Percentiles rank a stretch among this genome's conserved stretches.
phyloP scores from a whole-genome alignment of 1,140 invertebrate species.

The Drosophila chauvacae region DNA sequence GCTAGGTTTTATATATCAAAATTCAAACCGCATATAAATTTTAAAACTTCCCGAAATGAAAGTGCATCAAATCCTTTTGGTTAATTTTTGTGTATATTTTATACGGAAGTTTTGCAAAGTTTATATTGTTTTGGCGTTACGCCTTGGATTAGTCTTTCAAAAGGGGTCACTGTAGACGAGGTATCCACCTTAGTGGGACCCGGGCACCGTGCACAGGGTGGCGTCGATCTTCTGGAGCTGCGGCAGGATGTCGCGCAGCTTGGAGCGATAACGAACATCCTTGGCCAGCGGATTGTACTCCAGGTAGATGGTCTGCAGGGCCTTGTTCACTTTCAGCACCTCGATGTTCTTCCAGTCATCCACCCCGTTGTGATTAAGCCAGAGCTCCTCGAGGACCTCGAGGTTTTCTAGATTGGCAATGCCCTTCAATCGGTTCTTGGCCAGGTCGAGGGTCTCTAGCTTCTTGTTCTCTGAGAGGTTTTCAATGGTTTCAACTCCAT shows the following conservation, averaged over 20 bases:
- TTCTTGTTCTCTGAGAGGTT: conserved; percentile 89
- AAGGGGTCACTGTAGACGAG: conserved; percentile 14
- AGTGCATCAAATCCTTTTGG: background rate
- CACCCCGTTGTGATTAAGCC: conserved; percentile 97
- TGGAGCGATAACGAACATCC: conserved; percentile 95
- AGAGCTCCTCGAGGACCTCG: conserved; percentile 93
- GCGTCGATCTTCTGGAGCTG: conserved; percentile 97
- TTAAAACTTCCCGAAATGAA: background rate
- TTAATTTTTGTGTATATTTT: conserved; percentile 31
- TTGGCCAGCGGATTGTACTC: conserved; percentile 95
- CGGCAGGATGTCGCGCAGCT: conserved; percentile 95
- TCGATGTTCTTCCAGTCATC: conserved; percentile 94
- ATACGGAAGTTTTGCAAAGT: conserved; percentile 33
- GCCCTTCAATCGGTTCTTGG: conserved; percentile 93
- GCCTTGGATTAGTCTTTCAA: conserved; percentile 33
- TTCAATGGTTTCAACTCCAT: conserved; percentile 93
- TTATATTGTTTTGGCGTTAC: conserved; percentile 24
- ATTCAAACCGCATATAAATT: background rate
- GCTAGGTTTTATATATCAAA: background rate
- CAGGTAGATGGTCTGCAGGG: conserved; percentile 95
- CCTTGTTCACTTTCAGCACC: conserved; percentile 89
- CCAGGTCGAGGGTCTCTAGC: conserved; percentile 95
- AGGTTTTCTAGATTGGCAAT: conserved; percentile 93
- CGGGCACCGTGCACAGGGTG: conserved; percentile 89
- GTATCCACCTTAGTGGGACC: conserved; percentile 65